Base-by-base conservation (phyloP, 2,113 vertebrate genomes). In the Sula dactylatra region DNA sequence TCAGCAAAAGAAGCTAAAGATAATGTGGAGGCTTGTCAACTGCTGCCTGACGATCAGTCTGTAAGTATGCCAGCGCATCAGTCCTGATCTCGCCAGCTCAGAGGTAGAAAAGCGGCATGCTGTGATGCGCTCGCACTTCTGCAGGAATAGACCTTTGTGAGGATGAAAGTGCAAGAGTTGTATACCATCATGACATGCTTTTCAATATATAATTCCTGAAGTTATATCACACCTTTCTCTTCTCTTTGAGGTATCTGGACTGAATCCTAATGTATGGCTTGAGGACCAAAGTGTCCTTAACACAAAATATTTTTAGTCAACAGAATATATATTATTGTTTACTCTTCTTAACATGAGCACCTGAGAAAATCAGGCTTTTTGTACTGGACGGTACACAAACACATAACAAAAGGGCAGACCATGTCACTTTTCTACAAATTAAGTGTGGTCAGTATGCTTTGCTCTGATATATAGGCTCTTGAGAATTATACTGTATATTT, bases 31-130 rank as follows among this genome's bases (percentile, higher is more conserved):
- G 69, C 58, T 15, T 98, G 98, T 93, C 97, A 98, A 9, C 71
- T 94, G 76, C 76, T 96, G 50, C 89, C 94, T 12, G 70, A 88
- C 3, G 76, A 97, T 31, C 93, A 96, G 70, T 82, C 90, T 20
- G 98, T 98, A 93, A 98, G 98, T 88, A 49, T 36, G 56, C n/a
- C 58, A 78, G 52, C 85, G 34, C 61, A 36, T 8, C 58, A 32
- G 18, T 44, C 70, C 88, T 13, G 15, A 13, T 40, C 73, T 44
- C 11, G 2, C 74, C 72, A 61, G 42, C 59, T 44, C 73, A 58
- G n/a, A 82, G 70, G 40, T 2, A 70, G 76, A 74, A 81, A 90
- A 72, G 45, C 50, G 22, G 34, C 70, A 6, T 6, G 45, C 58
- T 79, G 78, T 31, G 86, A 81, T 64, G 50, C 10, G 11, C 76